phyloP scores from a whole-genome alignment of 2,113 vertebrate genomes.

The Chascanopsetta lugubris region DNA sequence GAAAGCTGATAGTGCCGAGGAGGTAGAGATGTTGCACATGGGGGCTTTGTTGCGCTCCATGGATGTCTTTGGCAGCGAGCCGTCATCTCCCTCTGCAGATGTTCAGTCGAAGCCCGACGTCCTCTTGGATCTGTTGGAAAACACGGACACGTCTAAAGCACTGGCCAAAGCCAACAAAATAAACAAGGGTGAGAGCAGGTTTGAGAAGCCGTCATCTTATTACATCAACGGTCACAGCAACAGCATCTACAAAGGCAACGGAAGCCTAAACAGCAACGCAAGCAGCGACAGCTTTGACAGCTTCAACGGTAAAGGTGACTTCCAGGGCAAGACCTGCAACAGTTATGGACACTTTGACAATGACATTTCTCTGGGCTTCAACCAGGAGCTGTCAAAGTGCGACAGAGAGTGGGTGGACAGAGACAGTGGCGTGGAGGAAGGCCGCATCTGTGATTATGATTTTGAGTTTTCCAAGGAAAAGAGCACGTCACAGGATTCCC shows the following conservation, averaged over 20 bases:
- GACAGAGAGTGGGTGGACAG: conserved; percentile 88
- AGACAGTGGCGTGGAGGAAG: conserved; percentile 88
- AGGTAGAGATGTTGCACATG: conserved; percentile 77
- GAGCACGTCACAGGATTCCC: conserved; percentile 87
- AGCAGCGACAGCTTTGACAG: conserved; percentile 72
- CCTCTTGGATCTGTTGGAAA: conserved; percentile 76
- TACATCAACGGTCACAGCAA: conserved; percentile 83
- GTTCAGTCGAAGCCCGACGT: conserved; percentile 67
- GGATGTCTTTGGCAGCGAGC: conserved; percentile 69
- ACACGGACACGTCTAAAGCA: conserved; percentile 81
- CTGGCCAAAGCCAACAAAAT: conserved; percentile 79
- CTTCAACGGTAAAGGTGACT: conserved; percentile 52
- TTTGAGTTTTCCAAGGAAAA: conserved; percentile 86
- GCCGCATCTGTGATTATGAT: conserved; percentile 79
- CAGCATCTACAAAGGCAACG: conserved; percentile 58
- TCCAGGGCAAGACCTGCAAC: conserved; percentile 56
- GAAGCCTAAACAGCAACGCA: conserved; percentile 69
- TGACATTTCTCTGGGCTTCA: conserved; percentile 81
- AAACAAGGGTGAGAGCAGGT: conserved; percentile 79
- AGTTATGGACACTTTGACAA: conserved; percentile 59
- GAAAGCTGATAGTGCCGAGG: conserved; percentile 56
- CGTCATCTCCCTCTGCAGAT: conserved; percentile 53
- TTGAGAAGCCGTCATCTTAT: conserved; percentile 76
- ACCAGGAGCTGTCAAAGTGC: conserved; percentile 86
- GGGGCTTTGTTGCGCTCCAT: conserved; percentile 77